These are phyloP conservation scores for Podarcis siculus DNA, from an alignment of 2,797 vertebrate species.

Conservation along the genomic window DNA sequence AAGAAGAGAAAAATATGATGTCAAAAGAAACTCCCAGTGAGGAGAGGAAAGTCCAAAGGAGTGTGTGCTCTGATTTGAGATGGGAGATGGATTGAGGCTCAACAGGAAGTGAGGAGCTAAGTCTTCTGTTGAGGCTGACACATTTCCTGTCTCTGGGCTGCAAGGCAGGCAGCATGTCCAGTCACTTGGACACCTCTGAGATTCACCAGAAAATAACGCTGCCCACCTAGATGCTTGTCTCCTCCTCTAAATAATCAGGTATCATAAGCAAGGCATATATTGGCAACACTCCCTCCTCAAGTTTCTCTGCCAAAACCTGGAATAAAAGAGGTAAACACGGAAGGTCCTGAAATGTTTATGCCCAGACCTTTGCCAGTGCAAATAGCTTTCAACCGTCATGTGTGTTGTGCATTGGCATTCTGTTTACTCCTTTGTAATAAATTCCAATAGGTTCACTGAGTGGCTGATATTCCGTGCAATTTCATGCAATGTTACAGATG, in stretches of 20 bases:
- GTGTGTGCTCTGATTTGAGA: too few relatives aligned
- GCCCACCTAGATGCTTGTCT: background rate
- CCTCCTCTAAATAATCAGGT: background rate
- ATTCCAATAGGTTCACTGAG: background rate
- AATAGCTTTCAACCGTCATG: conserved; percentile 36
- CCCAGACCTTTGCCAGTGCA: background rate
- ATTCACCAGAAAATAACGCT: background rate
- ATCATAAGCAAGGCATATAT: too few relatives aligned
- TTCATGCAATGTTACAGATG: conserved; percentile 82
- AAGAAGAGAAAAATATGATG: too few relatives aligned
- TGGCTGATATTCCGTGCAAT: conserved; percentile 35
- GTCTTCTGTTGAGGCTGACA: too few relatives aligned
- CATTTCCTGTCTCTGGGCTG: too few relatives aligned
- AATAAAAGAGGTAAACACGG: background rate
- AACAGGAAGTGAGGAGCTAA: too few relatives aligned
- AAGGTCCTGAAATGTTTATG: conserved; percentile 36
- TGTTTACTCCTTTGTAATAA: background rate
- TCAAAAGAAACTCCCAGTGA: too few relatives aligned
- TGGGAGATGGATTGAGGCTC: too few relatives aligned
- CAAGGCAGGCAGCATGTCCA: too few relatives aligned
- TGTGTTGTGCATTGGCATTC: conserved; percentile 31
- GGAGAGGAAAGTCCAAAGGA: too few relatives aligned
- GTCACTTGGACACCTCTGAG: too few relatives aligned
- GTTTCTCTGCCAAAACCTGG: too few relatives aligned
- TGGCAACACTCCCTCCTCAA: background rate